phyloP scores from a whole-genome alignment of 2,888 invertebrate species.

The Agapostemon virescens region DNA sequence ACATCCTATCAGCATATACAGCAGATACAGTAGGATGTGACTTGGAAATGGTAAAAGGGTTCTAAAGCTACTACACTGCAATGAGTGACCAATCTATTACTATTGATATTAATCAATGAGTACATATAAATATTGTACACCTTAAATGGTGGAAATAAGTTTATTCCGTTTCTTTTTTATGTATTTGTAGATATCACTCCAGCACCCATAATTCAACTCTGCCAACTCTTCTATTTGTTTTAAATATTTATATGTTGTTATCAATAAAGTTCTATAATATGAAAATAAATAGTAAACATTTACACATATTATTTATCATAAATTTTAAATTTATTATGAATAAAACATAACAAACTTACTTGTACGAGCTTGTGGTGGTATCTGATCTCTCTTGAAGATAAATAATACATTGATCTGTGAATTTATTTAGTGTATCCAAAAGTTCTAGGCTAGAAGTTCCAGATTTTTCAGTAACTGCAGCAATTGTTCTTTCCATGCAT shows the following conservation, averaged over 20 bases:
- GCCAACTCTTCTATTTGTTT: conserved; percentile 22
- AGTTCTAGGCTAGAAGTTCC: conserved; percentile 86
- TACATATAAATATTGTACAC: not conserved
- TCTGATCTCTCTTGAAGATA: conserved; percentile 77
- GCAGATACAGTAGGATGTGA: too few relatives aligned
- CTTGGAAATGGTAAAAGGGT: too few relatives aligned
- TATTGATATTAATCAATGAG: not conserved
- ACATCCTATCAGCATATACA: too few relatives aligned
- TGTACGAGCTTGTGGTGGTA: conserved; percentile 64
- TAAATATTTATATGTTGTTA: conserved; percentile 16
- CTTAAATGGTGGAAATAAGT: conserved; percentile 1
- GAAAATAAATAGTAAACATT: not conserved
- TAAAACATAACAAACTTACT: conserved; percentile 58
- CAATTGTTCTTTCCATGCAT: conserved; percentile 83
- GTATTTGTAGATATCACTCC: conserved; percentile 25
- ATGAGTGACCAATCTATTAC: too few relatives aligned
- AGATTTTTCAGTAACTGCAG: conserved; percentile 83
- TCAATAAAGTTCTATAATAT: conserved; percentile 10
- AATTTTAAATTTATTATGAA: not conserved
- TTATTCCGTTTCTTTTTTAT: conserved; percentile 13
- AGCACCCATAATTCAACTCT: conserved; percentile 25
- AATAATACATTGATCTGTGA: conserved; percentile 83
- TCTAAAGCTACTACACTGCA: too few relatives aligned
- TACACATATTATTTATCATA: not conserved
- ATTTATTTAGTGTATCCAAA: conserved; percentile 85